Evolutionary conservation across 2,113 vertebrate genomes (phyloP).

Genomic region (Drymodes brunneopygia): DNA sequence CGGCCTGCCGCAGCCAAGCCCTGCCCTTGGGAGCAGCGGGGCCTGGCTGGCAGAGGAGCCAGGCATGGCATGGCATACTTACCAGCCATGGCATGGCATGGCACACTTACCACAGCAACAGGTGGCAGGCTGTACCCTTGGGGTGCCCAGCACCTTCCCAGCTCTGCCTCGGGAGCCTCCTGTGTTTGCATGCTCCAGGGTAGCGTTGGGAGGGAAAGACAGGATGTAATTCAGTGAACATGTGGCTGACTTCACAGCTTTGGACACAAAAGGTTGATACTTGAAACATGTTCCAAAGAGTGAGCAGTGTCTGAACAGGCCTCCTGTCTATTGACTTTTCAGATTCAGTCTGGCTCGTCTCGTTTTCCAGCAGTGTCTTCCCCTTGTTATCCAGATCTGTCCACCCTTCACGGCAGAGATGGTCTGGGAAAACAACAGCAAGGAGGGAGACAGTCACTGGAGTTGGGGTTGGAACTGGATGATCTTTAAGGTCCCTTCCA

Average conservation of each 20-base stretch:
- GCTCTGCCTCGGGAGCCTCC: not conserved
- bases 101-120: not conserved
- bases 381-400: not conserved
- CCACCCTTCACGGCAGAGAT: not conserved
- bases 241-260: not conserved
- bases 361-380: not conserved
- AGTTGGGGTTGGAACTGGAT: not conserved
- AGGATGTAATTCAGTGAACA: rapidly evolving
- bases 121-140: not conserved
- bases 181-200: rapidly evolving
- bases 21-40: not conserved
- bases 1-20: not conserved
- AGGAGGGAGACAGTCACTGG: not conserved
- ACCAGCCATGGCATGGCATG: not conserved
- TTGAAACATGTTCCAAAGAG: not conserved
- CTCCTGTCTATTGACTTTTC: not conserved
- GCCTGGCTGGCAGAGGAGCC: rapidly evolving
- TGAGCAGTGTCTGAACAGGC: not conserved
- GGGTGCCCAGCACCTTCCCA: not conserved
- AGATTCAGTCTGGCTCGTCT: not conserved
- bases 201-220: not conserved
- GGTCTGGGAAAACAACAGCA: not conserved
- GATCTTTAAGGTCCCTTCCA: not conserved
- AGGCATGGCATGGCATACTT: not conserved
- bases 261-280: not conserved